These are phyloP conservation scores for Agelaius phoeniceus DNA, from an alignment of 2,113 vertebrate genomes.

Conservation along the genomic window DNA sequence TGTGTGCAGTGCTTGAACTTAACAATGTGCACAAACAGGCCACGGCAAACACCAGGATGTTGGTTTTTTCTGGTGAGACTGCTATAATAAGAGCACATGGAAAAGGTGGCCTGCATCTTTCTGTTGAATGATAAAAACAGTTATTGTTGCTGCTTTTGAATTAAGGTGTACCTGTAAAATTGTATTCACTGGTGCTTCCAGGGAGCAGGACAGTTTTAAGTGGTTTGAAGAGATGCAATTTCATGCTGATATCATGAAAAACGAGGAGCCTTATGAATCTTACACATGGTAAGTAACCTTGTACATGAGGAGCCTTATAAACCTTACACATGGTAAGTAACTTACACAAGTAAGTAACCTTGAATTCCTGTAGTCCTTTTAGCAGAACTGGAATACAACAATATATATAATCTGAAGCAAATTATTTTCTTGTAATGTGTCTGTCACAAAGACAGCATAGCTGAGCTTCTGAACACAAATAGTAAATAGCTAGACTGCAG, in stretches of 20 bases:
- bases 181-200: not conserved
- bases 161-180: not conserved
- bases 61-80: not conserved
- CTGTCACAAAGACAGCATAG: not conserved
- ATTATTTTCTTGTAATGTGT: not conserved
- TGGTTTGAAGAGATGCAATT: not conserved
- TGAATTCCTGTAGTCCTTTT: not conserved
- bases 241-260: not conserved
- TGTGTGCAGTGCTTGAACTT: not conserved
- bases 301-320: not conserved
- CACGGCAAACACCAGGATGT: not conserved
- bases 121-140: not conserved
- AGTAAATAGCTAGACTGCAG: not conserved
- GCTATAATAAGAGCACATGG: not conserved
- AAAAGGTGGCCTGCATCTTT: not conserved
- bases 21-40: not conserved
- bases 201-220: not conserved
- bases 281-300: not conserved
- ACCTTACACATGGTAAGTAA: not conserved
- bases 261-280: not conserved
- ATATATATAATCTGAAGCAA: not conserved
- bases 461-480: not conserved
- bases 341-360: not conserved
- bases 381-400: not conserved
- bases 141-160: not conserved